These are phyloP conservation scores for Acanthurus tractus DNA, from an alignment of 2,797 vertebrate genomes.

Conservation along the genomic window DNA sequence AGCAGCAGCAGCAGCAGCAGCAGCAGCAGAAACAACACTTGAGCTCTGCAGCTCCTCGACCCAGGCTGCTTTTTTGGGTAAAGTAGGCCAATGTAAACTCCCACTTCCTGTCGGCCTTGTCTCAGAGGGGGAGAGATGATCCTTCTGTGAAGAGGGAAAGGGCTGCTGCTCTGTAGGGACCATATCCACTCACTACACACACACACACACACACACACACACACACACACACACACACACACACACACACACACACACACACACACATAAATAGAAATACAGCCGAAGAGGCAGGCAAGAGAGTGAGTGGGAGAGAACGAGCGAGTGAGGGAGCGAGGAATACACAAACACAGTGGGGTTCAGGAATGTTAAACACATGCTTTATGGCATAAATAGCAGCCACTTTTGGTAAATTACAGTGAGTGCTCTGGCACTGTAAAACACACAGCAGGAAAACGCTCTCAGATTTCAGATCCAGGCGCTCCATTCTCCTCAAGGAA, in stretches of 20 bases:
- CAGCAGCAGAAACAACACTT: constrained; percentile 60
- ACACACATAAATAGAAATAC: constrained; percentile 81
- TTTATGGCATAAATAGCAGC: constrained; percentile 89
- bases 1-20: constrained; percentile 12
- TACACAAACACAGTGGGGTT: constrained; percentile 86
- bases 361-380: constrained; percentile 90
- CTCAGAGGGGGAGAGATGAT: constrained; percentile 84
- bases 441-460: constrained; percentile 83
- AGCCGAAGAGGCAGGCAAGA: constrained; percentile 70
- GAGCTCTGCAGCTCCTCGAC: constrained; percentile 63
- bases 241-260: constrained; percentile 48
- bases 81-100: constrained; percentile 87
- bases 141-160: constrained; percentile 82
- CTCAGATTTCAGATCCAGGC: constrained; percentile 86
- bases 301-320: constrained; percentile 73
- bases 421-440: constrained; percentile 86
- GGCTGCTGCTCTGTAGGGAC: constrained; percentile 77
- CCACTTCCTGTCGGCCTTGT: constrained; percentile 86
- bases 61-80: constrained; percentile 75
- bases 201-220: constrained; percentile 41
- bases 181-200: constrained; percentile 62
- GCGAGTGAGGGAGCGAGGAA: constrained; percentile 73
- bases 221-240: constrained; percentile 64
- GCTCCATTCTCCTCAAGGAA: constrained; percentile 79
- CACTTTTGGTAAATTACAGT: constrained; percentile 91